Percentiles rank a stretch among this genome's conserved stretches.
Evolutionary conservation across 2,888 invertebrate genomes (phyloP).

Genomic region (Erebia palarica): DNA sequence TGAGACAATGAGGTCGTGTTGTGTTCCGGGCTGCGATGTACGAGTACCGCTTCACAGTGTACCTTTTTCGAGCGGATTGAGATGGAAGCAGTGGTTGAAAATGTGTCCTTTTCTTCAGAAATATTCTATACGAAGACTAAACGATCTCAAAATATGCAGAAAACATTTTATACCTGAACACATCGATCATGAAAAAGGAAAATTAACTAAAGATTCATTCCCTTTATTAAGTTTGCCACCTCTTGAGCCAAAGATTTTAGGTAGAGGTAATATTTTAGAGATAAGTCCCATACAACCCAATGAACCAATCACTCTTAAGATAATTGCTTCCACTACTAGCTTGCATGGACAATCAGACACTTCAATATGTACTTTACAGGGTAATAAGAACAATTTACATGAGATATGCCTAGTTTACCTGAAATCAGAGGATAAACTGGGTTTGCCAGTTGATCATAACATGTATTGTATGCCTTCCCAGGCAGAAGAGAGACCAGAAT

Average conservation of each 20-base stretch:
- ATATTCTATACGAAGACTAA: not conserved
- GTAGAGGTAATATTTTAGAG: not conserved
- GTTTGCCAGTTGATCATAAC: not conserved
- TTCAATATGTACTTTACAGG: not conserved
- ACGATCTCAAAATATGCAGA: not conserved
- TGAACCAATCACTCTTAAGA: not conserved
- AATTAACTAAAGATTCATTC: not conserved
- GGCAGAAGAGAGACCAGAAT: not conserved
- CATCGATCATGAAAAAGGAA: not conserved
- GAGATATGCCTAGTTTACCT: not conserved
- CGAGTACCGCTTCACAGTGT: not conserved
- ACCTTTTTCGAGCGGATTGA: not conserved
- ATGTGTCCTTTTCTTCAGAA: not conserved
- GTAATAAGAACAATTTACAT: not conserved
- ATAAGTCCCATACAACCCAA: not conserved
- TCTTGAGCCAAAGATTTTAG: not conserved
- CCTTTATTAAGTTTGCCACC: not conserved
- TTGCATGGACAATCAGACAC: not conserved
- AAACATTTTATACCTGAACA: constrained; percentile 1
- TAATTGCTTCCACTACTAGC: not conserved
- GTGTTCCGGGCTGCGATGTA: too few relatives aligned
- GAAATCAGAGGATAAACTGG: not conserved
- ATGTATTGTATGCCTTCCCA: not conserved
- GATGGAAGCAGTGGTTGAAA: not conserved
- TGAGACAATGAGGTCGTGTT: too few relatives aligned